Conservation (phyloP, 2,888 invertebrate genomes). For the Erebia palarica region DNA sequence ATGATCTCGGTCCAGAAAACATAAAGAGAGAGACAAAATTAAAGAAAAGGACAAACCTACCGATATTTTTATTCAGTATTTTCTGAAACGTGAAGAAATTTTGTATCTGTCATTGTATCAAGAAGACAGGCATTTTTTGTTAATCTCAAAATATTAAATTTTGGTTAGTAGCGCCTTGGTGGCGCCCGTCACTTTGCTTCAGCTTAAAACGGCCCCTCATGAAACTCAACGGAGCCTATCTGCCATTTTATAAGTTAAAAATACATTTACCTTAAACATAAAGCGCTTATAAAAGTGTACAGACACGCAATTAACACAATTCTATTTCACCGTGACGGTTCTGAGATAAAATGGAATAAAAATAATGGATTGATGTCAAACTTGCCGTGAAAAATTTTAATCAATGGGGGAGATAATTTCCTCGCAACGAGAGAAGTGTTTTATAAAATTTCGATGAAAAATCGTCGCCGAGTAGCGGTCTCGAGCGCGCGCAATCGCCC, state of each 20-base stretch:
- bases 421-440: slow-evolving; percentile 66
- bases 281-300: slow-evolving; percentile 61
- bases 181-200: background rate
- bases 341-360: slow-evolving; percentile 67
- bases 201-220: slow-evolving; percentile 5
- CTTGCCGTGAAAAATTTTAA: slow-evolving; percentile 77
- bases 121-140: background rate
- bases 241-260: slow-evolving; percentile 49
- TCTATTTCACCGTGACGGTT: slow-evolving; percentile 66
- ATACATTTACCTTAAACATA: slow-evolving; percentile 53
- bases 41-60: background rate
- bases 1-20: too few species aligned
- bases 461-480: slow-evolving; percentile 55
- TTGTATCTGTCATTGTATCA: background rate
- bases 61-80: background rate
- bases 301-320: slow-evolving; percentile 72
- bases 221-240: slow-evolving; percentile 34
- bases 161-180: background rate
- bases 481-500: slow-evolving; percentile 53
- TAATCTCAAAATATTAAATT: background rate
- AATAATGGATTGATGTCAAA: slow-evolving; percentile 80
- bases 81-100: background rate
- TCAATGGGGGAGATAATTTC: slow-evolving; percentile 79
- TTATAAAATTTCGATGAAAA: slow-evolving; percentile 72
- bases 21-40: too few species aligned